phyloP scores from a whole-genome alignment of 2,888 invertebrate species.

The Polymixis lichenea region DNA sequence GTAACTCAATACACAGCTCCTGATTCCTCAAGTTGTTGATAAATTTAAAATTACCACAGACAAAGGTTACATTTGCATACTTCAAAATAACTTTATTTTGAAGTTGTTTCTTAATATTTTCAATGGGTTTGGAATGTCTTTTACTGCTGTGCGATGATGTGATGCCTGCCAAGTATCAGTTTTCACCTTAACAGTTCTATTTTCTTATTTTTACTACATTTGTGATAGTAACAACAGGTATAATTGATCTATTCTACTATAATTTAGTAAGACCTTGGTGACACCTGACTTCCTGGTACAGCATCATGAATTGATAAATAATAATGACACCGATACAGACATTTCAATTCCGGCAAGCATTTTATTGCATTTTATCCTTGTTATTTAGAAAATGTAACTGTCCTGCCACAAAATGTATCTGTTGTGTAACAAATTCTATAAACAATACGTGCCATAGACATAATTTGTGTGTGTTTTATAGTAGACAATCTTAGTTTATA shows the following conservation, averaged over 20 bases:
- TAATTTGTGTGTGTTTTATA: too few species aligned
- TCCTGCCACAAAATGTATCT: not conserved
- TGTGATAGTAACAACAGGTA: not conserved
- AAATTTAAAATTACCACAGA: conserved; percentile 1
- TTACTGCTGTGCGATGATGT: conserved; percentile 5
- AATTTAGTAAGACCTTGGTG: conserved; percentile 38
- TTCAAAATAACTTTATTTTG: conserved; percentile 16
- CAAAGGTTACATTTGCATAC: conserved; percentile 23
- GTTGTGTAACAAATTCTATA: not conserved
- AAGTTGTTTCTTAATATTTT: conserved; percentile 21
- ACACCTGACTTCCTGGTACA: conserved; percentile 35
- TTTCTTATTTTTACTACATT: not conserved
- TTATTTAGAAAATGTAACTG: not conserved
- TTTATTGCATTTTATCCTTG: not conserved
- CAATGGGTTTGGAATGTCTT: not conserved
- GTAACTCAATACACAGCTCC: conserved; percentile 62
- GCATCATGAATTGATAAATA: conserved; percentile 2
- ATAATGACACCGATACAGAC: not conserved
- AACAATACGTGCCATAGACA: not conserved
- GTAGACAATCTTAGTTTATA: not conserved
- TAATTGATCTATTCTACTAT: not conserved
- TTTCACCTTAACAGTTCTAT: not conserved
- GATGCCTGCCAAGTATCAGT: not conserved
- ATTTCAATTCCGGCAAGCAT: not conserved
- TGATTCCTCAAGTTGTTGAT: conserved; percentile 17